Evolutionary conservation across 2,888 invertebrate genomes (phyloP).

Genomic region (Caenorhabditis sp.): DNA sequence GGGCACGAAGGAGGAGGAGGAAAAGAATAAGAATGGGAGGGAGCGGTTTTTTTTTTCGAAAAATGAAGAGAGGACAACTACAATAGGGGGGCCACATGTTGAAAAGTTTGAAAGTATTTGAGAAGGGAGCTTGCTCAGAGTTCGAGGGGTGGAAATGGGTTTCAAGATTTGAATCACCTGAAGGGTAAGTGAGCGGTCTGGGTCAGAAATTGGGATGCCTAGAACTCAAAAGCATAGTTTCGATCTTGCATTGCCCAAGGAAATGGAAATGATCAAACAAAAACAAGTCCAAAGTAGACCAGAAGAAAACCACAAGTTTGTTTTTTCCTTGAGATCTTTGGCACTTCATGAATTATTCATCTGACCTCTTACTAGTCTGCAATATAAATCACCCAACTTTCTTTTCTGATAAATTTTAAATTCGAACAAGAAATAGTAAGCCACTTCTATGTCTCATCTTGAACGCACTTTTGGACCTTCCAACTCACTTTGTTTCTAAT

Average conservation of each 20-base stretch:
- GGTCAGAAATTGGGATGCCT: no score
- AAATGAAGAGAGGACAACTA: slow-evolving; percentile 45
- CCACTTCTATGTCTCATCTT: not conserved
- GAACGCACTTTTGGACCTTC: not conserved
- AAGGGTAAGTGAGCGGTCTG: no score
- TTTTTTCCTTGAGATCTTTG: slow-evolving; percentile 12
- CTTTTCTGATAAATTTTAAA: not conserved
- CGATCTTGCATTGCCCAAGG: no score
- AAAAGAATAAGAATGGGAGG: slow-evolving; percentile 29
- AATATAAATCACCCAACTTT: not conserved
- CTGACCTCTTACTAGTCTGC: not conserved
- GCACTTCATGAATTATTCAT: not conserved
- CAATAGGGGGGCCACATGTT: slow-evolving; percentile 52
- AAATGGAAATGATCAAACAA: no score
- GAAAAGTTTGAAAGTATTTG: slow-evolving; percentile 17
- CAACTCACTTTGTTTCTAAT: slow-evolving; percentile 4
- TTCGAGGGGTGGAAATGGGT: not conserved
- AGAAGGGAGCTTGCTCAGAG: not conserved
- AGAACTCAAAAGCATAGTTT: no score
- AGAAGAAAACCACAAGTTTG: not conserved
- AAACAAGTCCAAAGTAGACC: no score
- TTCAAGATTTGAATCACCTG: not conserved
- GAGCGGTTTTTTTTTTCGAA: slow-evolving; percentile 52
- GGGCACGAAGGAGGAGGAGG: slow-evolving; percentile 23
- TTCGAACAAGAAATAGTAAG: not conserved